These are phyloP conservation scores for Pseudoips prasinana DNA, from an alignment of 2,888 invertebrate species.

Conservation along the genomic window DNA sequence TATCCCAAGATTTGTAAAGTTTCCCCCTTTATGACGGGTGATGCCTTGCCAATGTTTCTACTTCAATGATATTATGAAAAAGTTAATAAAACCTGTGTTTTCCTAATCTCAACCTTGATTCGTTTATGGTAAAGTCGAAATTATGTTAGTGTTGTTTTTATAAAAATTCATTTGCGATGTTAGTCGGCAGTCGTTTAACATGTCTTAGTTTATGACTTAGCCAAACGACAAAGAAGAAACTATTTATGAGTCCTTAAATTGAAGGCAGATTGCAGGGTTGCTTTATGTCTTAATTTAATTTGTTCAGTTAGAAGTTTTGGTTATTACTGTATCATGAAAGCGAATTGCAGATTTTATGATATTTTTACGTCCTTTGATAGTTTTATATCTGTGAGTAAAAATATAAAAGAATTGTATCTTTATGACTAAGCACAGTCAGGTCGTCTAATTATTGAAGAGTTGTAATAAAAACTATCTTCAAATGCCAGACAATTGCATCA, in stretches of 20 bases:
- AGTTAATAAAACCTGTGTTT: constrained; percentile 46
- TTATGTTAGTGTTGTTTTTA: constrained; percentile 21
- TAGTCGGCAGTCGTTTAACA: constrained; percentile 66
- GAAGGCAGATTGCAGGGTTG: constrained; percentile 47
- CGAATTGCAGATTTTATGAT: constrained; percentile 13
- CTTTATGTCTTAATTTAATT: constrained; percentile 39
- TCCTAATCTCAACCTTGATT: constrained; percentile 37
- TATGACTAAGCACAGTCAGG: too few relatives aligned
- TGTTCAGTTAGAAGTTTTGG: constrained; percentile 25
- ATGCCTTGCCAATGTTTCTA: constrained; percentile 71
- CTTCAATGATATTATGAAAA: constrained; percentile 75
- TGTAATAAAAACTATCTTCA: too few relatives aligned
- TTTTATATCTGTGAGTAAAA: too few relatives aligned
- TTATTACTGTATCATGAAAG: constrained; percentile 22
- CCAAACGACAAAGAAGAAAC: constrained; percentile 56
- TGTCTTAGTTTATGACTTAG: constrained; percentile 69
- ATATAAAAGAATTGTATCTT: too few relatives aligned
- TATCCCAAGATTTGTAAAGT: constrained; percentile 80
- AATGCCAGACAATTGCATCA: too few relatives aligned
- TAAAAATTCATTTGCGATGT: constrained; percentile 68
- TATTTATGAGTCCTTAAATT: constrained; percentile 62
- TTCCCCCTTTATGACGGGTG: constrained; percentile 76
- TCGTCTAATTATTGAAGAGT: too few relatives aligned
- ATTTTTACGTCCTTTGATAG: constrained; percentile 12
- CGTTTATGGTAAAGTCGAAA: constrained; percentile 29